Base-by-base conservation (phyloP, 2,113 vertebrate genomes). In the Anarhynchus alexandrinus region DNA sequence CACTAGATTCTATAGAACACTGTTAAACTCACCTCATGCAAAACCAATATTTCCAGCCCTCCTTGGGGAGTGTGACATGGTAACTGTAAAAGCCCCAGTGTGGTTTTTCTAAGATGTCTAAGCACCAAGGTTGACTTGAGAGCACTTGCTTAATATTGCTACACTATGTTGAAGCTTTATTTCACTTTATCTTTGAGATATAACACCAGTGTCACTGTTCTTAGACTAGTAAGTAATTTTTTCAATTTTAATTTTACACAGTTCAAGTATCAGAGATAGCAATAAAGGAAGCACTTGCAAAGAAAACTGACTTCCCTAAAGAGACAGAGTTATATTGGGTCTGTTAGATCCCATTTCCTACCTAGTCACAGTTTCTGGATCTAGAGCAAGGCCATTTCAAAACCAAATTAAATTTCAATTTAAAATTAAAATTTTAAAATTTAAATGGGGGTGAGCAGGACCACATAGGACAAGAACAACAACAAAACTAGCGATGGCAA, bases 21-120 rank as follows among this genome's bases (percentile, higher is more conserved):
- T 40, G 15, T 22, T 49, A 71, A 67, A 26, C 20, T 82, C 26
- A 55, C 18, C 30, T n/a, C 32, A 20, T 3, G 3, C 19, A 69
- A 47, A 52, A 55, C 5, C 10, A 42, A 2, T 16, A 69, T 7
- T 29, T 74, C 8, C 30, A 52, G 6, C 13, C 59, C 26, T 78
- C 20, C 4, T 2, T 13, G 10, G 5, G 5, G 13, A 79, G 15
- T 19, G 5, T 12, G 8, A 62, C 5, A 1, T 3, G 17, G 27
- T n/a, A 77, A 59, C 23, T 3, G 2, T 22, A 81, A 70, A 85
- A 86, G 23, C 6, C 12, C 2, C 0, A 0, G 8, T 6, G 9
- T 10, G 42, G 20, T 21, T 42, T 38, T 74, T 55, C 47, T 10
- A 38, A 86, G 38, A 45, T 22, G 12, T 32, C 42, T 29, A 80